Evolutionary conservation across 2,113 vertebrate genomes (phyloP).

Genomic region (Probosciger aterrimus): DNA sequence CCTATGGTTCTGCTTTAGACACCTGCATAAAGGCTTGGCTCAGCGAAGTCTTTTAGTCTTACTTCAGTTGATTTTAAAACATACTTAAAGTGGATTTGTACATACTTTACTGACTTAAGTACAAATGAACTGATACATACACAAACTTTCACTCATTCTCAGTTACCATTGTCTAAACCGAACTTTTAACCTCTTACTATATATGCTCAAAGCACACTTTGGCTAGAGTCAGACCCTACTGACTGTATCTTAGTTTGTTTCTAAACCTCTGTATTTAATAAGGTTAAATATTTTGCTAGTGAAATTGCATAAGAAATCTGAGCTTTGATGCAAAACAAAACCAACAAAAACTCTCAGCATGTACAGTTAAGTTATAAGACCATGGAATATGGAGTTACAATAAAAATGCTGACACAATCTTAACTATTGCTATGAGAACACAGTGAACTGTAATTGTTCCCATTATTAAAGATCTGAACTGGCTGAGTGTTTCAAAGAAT

Average conservation of each 20-base stretch:
- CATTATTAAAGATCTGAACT: neutral
- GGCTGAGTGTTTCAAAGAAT: neutral
- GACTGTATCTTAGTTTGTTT: neutral
- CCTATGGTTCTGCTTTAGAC: neutral
- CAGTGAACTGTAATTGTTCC: neutral
- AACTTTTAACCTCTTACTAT: neutral
- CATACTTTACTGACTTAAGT: neutral
- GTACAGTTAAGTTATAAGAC: neutral
- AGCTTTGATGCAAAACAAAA: neutral
- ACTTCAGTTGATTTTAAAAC: neutral
- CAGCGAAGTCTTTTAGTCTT: neutral
- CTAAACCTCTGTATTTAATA: neutral
- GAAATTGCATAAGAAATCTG: neutral
- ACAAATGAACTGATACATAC: neutral
- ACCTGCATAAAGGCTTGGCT: neutral
- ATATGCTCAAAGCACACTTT: neutral
- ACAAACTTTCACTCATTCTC: neutral
- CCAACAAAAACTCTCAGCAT: neutral
- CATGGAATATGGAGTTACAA: neutral
- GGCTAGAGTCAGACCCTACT: neutral
- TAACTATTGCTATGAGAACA: neutral
- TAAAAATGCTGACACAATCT: neutral
- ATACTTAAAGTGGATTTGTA: neutral
- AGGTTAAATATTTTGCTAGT: neutral
- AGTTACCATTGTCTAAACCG: neutral